These are phyloP conservation scores for Crossocerus cetratus DNA, from an alignment of 2,888 invertebrate genomes.

Conservation along the genomic window DNA sequence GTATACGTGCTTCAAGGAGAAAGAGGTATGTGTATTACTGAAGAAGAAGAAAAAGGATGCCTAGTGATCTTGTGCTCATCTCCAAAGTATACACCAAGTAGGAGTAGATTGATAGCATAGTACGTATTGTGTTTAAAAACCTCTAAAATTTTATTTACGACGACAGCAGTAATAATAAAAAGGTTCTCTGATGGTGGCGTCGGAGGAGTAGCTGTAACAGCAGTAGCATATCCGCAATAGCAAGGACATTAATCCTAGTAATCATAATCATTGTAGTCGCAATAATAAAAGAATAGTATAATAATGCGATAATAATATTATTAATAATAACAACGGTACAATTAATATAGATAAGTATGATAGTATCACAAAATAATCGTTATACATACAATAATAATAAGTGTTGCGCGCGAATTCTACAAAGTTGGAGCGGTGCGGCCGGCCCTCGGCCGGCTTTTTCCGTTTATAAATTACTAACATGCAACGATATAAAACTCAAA, in stretches of 20 bases:
- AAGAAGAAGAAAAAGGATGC: too few relatives aligned
- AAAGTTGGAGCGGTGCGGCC: slow-evolving; percentile 42
- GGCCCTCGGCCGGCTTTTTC: slow-evolving; percentile 49
- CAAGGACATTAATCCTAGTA: slow-evolving; percentile 31
- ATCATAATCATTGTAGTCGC: slow-evolving; percentile 40
- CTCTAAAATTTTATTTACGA: slow-evolving; percentile 58
- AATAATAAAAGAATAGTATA: slow-evolving; percentile 8
- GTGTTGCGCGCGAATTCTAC: slow-evolving; percentile 41
- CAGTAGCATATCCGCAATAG: slow-evolving; percentile 37
- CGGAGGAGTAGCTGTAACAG: slow-evolving; percentile 40
- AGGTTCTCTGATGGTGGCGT: slow-evolving; percentile 42
- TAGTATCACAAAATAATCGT: slow-evolving; percentile 70
- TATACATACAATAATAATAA: slow-evolving; percentile 56
- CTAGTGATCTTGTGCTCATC: slow-evolving; percentile 15
- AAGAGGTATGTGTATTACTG: too few relatives aligned
- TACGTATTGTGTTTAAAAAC: slow-evolving; percentile 53
- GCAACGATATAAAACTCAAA: slow-evolving; percentile 47
- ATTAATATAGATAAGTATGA: slow-evolving; percentile 52
- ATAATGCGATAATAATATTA: slow-evolving; percentile 28
- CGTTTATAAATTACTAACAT: slow-evolving; percentile 57
- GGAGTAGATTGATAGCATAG: slow-evolving; percentile 59
- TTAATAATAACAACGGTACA: slow-evolving; percentile 39
- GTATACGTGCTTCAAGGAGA: too few relatives aligned
- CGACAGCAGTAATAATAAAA: slow-evolving; percentile 32
- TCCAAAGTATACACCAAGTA: slow-evolving; percentile 61